phyloP scores from a whole-genome alignment of 2,888 invertebrate species.

The Drosophila niveifrons region DNA sequence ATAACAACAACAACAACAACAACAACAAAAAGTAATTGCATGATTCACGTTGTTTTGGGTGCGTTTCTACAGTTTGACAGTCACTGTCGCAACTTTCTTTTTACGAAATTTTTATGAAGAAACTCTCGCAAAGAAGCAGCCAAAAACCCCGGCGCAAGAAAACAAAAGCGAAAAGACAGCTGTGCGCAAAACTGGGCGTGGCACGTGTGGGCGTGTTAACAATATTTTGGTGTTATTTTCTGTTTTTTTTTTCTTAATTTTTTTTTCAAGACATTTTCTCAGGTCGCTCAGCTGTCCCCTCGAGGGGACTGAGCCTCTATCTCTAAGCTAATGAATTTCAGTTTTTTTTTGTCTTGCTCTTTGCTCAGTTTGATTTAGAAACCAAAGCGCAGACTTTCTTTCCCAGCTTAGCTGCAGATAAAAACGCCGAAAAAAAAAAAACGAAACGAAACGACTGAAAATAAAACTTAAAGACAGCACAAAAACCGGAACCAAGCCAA shows the following conservation, averaged over 20 bases:
- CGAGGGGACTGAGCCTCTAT: background rate
- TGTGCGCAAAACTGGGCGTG: conserved; percentile 40
- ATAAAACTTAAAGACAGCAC: conserved; percentile 1
- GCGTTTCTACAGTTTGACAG: conserved; percentile 71
- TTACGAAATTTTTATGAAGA: conserved; percentile 73
- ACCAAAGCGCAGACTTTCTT: conserved; percentile 49
- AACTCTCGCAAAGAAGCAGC: conserved; percentile 53
- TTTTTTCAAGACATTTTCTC: conserved; percentile 30
- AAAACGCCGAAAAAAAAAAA: background rate
- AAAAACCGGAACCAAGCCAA: conserved; percentile 51
- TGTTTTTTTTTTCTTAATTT: background rate
- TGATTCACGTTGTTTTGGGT: conserved; percentile 68
- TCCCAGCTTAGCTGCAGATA: conserved; percentile 36
- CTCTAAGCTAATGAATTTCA: conserved; percentile 1
- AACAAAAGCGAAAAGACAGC: conserved; percentile 12
- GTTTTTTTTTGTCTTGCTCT: background rate
- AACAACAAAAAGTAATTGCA: conserved; percentile 39
- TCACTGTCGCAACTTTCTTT: conserved; percentile 68
- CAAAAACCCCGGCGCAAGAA: conserved; percentile 36
- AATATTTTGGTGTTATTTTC: conserved; percentile 36
- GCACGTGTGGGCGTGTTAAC: conserved; percentile 68
- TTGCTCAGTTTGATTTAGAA: conserved; percentile 61
- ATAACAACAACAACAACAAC: conserved; percentile 28
- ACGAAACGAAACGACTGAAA: background rate
- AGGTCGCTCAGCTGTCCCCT: conserved; percentile 29